A percentile compares a stretch with the other conserved stretches of the same genome.
Conservation (phyloP, 2,888 invertebrate genomes). For the Andrena camellia region DNA sequence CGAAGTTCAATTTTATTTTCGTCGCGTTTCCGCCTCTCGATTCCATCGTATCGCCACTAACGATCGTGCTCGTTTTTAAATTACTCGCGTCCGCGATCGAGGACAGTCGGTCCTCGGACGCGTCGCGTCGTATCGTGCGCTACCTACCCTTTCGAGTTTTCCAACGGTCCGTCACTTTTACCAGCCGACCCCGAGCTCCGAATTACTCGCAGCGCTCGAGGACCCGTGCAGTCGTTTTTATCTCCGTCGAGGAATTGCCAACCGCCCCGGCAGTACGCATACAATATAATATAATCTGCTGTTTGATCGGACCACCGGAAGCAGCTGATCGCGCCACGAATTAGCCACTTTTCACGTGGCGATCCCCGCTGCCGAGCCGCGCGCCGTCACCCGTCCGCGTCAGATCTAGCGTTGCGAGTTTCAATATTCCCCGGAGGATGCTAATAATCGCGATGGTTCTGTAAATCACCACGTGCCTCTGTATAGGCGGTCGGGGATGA, state of each 20-base stretch:
- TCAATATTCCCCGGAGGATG: constrained; percentile 52
- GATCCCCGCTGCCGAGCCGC: background rate
- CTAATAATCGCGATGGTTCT: constrained; percentile 66
- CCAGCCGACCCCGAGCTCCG: background rate
- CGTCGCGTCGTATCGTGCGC: background rate
- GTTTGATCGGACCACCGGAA: too few species aligned
- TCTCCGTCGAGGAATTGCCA: background rate
- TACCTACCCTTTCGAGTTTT: constrained; percentile 1
- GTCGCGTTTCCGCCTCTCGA: constrained; percentile 37
- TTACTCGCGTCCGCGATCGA: constrained; percentile 49
- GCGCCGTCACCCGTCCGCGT: constrained; percentile 1
- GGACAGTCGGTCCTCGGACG: constrained; percentile 32
- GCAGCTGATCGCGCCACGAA: too few species aligned
- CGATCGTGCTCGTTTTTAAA: constrained; percentile 49
- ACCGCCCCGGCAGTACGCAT: too few species aligned
- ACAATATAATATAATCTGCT: too few species aligned
- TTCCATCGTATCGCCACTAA: constrained; percentile 20
- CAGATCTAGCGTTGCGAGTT: constrained; percentile 13
- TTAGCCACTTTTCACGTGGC: constrained; percentile 6
- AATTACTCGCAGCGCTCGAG: constrained; percentile 5
- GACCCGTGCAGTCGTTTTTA: background rate
- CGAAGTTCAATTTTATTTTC: constrained; percentile 55
- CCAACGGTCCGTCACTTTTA: background rate
- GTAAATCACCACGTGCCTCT: constrained; percentile 58
- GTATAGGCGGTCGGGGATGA: constrained; percentile 48